phyloP scores from a whole-genome alignment of 2,888 invertebrate species.

The Hyposoter dolosus region DNA sequence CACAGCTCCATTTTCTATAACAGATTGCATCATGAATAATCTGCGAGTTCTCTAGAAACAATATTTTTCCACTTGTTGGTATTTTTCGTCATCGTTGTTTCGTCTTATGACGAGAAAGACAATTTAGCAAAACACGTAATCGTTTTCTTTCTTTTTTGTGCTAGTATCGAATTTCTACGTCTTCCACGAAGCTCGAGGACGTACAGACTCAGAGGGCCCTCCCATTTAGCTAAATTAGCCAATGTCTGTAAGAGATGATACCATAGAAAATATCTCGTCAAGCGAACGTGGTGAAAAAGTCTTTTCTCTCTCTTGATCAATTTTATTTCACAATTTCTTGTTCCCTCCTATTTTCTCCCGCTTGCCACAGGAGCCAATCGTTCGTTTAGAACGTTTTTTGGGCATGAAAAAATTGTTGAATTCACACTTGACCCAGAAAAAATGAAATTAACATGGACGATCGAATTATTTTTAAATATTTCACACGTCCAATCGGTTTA shows the following conservation, averaged over 20 bases:
- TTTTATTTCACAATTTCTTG: conserved; percentile 5
- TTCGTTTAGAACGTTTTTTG: neutral
- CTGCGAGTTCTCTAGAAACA: neutral
- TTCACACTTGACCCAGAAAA: neutral
- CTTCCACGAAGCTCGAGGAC: conserved; percentile 23
- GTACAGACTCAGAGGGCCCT: neutral
- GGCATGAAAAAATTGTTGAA: neutral
- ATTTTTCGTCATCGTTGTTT: neutral
- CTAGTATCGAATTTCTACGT: conserved; percentile 46
- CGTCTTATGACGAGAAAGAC: conserved; percentile 20
- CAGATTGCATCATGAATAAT: neutral
- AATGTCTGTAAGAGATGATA: conserved; percentile 12
- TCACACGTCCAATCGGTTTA: neutral
- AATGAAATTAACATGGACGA: neutral
- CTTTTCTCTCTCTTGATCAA: neutral
- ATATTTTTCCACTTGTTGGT: neutral
- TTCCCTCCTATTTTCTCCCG: neutral
- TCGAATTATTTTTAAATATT: neutral
- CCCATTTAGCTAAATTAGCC: conserved; percentile 25
- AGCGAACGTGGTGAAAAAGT: neutral
- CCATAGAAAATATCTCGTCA: conserved; percentile 25
- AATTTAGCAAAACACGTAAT: conserved; percentile 12
- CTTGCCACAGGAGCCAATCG: neutral
- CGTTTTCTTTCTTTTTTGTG: neutral
- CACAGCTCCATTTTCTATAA: conserved; percentile 23